phyloP scores from a whole-genome alignment of 2,113 vertebrate genomes.

The Xiphias gladius region DNA sequence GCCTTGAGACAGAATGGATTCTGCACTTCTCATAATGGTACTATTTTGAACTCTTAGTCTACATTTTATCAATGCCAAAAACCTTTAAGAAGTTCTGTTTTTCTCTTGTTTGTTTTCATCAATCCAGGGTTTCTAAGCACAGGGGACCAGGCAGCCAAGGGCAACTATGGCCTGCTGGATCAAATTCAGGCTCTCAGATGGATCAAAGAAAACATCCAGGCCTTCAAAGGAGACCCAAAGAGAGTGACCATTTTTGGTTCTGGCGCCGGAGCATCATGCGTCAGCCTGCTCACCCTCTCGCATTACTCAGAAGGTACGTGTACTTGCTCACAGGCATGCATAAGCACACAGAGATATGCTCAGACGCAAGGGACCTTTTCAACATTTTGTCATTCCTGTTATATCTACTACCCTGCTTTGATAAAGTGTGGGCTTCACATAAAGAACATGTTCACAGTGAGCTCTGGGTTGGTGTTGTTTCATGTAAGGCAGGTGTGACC shows the following conservation, averaged over 20 bases:
- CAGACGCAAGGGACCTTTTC: background rate
- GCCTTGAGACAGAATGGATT: background rate
- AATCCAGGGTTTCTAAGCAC: conserved; percentile 95
- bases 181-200: conserved; percentile 97
- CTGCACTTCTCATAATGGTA: background rate
- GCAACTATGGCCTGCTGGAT: conserved; percentile 97
- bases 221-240: conserved; percentile 96
- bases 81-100: conserved; percentile 7
- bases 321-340: background rate
- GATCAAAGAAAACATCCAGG: conserved; percentile 97
- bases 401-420: background rate
- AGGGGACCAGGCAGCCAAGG: conserved; percentile 96
- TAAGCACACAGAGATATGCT: background rate
- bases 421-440: background rate
- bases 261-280: conserved; percentile 95
- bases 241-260: conserved; percentile 98
- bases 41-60: background rate
- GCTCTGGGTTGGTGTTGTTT: background rate
- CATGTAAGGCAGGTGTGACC: background rate
- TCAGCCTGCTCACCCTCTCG: conserved; percentile 94
- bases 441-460: background rate
- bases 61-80: conserved; percentile 10
- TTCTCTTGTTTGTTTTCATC: conserved; percentile 46
- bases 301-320: conserved; percentile 96
- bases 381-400: background rate